Percentiles rank a stretch among this genome's conserved stretches.
These are phyloP conservation scores for Cheilosia variabilis DNA, from an alignment of 2,888 invertebrate species.

Conservation along the genomic window DNA sequence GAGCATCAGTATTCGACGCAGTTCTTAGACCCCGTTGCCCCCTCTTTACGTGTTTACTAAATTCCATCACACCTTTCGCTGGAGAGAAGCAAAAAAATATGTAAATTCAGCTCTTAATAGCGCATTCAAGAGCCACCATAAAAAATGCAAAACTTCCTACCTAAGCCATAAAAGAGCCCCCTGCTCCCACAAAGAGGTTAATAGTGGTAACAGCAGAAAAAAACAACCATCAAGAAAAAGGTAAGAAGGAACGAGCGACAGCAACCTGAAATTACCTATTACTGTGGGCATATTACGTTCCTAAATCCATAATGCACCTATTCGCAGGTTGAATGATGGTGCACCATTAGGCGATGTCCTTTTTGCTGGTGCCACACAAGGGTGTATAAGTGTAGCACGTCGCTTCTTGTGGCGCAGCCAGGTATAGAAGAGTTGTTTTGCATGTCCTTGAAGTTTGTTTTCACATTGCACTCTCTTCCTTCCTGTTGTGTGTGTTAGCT, in stretches of 20 bases:
- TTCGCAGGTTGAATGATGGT: conserved; percentile 63
- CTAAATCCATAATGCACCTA: conserved; percentile 69
- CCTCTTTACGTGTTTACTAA: conserved; percentile 9
- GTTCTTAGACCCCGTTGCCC: neutral
- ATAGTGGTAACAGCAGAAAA: conserved; percentile 10
- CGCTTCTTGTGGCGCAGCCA: conserved; percentile 45
- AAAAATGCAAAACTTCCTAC: conserved; percentile 30
- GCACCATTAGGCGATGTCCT: conserved; percentile 73
- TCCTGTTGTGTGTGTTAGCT: conserved; percentile 60
- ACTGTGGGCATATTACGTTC: conserved; percentile 71
- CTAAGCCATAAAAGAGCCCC: conserved; percentile 25
- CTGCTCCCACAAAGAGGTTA: conserved; percentile 16
- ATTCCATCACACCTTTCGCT: conserved; percentile 40
- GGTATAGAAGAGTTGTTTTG: conserved; percentile 59
- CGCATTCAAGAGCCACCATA: conserved; percentile 22
- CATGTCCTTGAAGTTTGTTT: conserved; percentile 75
- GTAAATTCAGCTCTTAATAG: conserved; percentile 34
- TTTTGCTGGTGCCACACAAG: conserved; percentile 60
- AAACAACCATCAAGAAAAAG: neutral
- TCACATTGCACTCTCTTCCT: conserved; percentile 74
- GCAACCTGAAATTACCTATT: conserved; percentile 63
- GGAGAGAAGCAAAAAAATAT: neutral
- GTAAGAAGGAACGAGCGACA: neutral
- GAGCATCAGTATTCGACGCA: neutral
- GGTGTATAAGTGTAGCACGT: conserved; percentile 67